phyloP scores from a whole-genome alignment of 1,140 invertebrate species.

The Lucilia cuprina region DNA sequence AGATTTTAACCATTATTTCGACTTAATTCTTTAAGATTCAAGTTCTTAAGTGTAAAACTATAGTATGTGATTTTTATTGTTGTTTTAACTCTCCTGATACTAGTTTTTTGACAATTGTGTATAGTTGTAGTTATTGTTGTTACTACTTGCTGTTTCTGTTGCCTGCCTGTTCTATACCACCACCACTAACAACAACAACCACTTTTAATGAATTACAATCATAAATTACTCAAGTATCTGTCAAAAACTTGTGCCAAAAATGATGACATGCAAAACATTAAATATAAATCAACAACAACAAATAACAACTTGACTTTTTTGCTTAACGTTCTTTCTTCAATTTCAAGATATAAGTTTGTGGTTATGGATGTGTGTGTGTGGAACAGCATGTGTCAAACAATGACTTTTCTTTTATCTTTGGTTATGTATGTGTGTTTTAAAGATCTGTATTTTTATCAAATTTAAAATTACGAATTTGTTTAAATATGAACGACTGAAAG shows the following conservation, averaged over 20 bases:
- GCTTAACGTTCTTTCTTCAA: not conserved
- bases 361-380: not conserved
- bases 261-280: conserved; percentile 39
- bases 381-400: too few species aligned
- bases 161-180: not conserved
- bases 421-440: not conserved
- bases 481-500: not conserved
- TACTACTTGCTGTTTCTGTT: not conserved
- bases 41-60: too few species aligned
- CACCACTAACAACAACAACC: not conserved
- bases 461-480: not conserved
- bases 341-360: not conserved
- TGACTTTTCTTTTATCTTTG: not conserved
- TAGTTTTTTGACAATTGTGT: not conserved
- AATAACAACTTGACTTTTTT: not conserved
- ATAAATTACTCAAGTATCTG: conserved; percentile 39
- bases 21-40: too few species aligned
- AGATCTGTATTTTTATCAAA: not conserved
- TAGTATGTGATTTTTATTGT: not conserved
- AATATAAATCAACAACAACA: conserved; percentile 7
- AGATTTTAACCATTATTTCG: too few species aligned
- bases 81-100: not conserved
- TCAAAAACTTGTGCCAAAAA: conserved; percentile 39
- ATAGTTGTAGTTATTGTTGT: too few species aligned
- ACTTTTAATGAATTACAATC: conserved; percentile 38